Conservation (phyloP, 2,797 vertebrate genomes). For the Okamejei kenojei region DNA sequence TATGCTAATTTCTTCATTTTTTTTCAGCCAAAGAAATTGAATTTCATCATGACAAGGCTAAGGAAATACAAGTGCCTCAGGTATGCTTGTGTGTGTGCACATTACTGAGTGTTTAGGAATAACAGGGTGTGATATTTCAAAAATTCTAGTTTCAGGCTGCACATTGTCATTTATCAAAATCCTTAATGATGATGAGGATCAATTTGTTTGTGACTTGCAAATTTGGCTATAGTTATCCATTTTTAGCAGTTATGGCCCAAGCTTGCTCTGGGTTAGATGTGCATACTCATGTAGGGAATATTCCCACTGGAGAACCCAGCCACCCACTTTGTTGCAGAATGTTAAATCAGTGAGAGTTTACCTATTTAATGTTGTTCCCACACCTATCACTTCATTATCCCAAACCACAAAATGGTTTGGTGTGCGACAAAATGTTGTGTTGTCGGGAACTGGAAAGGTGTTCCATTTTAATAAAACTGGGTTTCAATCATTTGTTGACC, state of each 20-base stretch:
- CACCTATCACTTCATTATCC: neutral
- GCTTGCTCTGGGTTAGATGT: neutral
- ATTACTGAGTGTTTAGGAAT: neutral
- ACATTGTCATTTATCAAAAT: neutral
- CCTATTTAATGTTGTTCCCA: neutral
- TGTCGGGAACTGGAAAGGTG: neutral
- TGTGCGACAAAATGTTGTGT: neutral
- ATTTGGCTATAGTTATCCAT: neutral
- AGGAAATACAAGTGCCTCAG: slow-evolving; percentile 16
- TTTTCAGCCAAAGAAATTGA: slow-evolving; percentile 62
- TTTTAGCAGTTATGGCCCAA: neutral
- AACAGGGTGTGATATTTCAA: neutral
- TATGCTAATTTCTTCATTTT: slow-evolving; percentile 43
- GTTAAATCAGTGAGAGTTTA: neutral
- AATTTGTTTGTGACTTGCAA: neutral
- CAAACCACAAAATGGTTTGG: neutral
- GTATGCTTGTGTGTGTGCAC: neutral
- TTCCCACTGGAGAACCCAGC: too few species aligned
- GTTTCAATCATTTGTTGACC: neutral
- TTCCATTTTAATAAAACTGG: neutral
- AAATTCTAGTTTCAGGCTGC: neutral
- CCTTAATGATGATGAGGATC: neutral
- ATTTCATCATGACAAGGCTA: slow-evolving; percentile 36
- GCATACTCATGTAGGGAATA: neutral
- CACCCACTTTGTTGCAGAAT: neutral